Evolutionary conservation across 2,113 vertebrate genomes (phyloP).

Genomic region (Scatophagus argus): DNA sequence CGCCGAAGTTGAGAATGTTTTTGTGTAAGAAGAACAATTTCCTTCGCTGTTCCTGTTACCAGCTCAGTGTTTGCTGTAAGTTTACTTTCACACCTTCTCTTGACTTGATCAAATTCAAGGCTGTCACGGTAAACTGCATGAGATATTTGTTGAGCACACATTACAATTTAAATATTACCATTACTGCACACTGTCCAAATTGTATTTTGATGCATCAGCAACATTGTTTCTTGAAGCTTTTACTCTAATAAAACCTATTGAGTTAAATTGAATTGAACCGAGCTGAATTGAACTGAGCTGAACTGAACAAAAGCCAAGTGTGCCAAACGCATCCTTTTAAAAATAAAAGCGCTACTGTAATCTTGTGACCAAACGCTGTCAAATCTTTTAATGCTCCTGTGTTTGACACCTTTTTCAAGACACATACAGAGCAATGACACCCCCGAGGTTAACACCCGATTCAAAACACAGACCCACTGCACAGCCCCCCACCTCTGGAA

Average conservation of each 20-base stretch:
- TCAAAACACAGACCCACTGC: slow-evolving; percentile 43
- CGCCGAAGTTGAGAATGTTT: slow-evolving; percentile 13
- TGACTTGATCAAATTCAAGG: background rate
- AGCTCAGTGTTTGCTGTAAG: slow-evolving; percentile 1
- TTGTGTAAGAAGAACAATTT: background rate
- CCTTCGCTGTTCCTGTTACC: background rate
- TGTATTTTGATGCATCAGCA: no score
- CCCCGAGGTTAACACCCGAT: background rate
- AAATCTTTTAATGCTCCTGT: background rate
- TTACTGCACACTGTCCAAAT: no score
- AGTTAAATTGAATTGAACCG: no score
- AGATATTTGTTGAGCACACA: background rate
- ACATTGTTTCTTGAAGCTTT: no score
- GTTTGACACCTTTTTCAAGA: slow-evolving; percentile 26
- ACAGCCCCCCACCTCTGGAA: slow-evolving; percentile 60
- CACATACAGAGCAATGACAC: background rate
- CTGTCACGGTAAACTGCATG: background rate
- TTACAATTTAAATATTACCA: no score
- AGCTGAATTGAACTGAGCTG: no score
- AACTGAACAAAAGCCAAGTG: background rate
- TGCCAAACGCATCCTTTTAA: background rate
- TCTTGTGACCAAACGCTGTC: background rate
- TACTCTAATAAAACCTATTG: no score
- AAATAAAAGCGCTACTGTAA: slow-evolving; percentile 25
- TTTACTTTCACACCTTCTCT: background rate